Conservation (phyloP, 2,888 invertebrate species). For the Itoplectis maculator region DNA sequence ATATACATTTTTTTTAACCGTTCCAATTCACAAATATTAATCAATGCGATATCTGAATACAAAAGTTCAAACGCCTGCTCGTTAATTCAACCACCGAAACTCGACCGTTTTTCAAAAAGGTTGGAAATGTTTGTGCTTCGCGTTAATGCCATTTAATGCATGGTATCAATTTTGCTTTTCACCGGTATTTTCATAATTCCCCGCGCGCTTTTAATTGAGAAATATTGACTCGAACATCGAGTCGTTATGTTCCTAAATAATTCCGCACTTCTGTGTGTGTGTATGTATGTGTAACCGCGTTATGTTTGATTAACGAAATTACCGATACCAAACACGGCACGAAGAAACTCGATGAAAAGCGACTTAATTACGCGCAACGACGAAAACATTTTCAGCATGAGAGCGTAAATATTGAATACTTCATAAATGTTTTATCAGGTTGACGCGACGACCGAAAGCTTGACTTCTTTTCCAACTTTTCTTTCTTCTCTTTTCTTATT, state of each 20-base stretch:
- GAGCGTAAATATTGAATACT: slow-evolving; percentile 21
- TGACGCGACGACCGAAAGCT: slow-evolving; percentile 9
- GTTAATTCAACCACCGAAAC: too few relatives aligned
- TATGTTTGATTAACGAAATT: background rate
- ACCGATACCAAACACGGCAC: too few relatives aligned
- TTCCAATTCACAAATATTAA: too few relatives aligned
- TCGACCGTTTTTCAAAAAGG: too few relatives aligned
- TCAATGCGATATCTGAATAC: too few relatives aligned
- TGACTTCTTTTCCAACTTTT: slow-evolving; percentile 28
- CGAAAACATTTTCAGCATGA: background rate
- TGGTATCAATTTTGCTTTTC: background rate
- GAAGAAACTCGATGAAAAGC: background rate
- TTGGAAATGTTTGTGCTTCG: too few relatives aligned
- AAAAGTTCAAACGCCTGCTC: too few relatives aligned
- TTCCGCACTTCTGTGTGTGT: background rate
- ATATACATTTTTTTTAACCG: too few relatives aligned
- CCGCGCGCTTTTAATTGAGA: background rate
- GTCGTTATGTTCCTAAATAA: background rate
- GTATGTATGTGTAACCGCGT: too few relatives aligned
- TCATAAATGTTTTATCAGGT: slow-evolving; percentile 18
- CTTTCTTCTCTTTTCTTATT: slow-evolving; percentile 17
- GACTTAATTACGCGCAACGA: background rate
- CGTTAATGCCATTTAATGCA: background rate
- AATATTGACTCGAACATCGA: background rate
- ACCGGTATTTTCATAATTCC: background rate